Percentiles rank a stretch among this genome's conserved stretches.
phyloP scores from a whole-genome alignment of 2,888 invertebrate genomes.

The Lypha dubia region DNA sequence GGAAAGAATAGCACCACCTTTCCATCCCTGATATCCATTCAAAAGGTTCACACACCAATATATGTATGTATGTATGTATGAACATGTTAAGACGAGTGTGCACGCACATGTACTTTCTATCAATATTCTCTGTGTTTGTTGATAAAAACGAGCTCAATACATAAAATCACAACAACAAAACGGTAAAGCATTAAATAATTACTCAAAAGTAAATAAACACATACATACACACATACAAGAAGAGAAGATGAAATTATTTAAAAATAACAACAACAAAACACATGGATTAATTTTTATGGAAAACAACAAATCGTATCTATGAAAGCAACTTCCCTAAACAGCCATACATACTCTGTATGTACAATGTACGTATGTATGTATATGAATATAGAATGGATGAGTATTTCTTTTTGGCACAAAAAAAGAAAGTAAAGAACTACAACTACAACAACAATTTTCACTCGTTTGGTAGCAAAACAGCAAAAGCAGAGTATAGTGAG shows the following conservation, averaged over 20 bases:
- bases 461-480: conserved; percentile 43
- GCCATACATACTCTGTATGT: neutral
- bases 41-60: no score
- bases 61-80: neutral
- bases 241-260: conserved; percentile 19
- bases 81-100: neutral
- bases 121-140: neutral
- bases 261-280: conserved; percentile 13
- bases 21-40: no score
- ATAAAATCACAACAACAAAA: conserved; percentile 6
- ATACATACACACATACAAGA: no score
- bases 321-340: neutral
- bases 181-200: neutral
- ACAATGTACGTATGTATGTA: no score
- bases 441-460: conserved; percentile 17
- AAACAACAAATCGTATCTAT: conserved; percentile 30
- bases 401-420: conserved; percentile 31
- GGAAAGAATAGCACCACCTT: no score
- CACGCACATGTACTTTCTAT: no score
- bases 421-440: neutral
- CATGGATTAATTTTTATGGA: neutral
- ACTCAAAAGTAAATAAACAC: conserved; percentile 17
- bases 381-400: no score
- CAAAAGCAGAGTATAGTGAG: conserved; percentile 46
- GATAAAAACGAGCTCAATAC: conserved; percentile 13